A percentile compares a stretch with the other conserved stretches of the same genome.
Evolutionary conservation across 2,888 invertebrate species (phyloP).

Genomic region (Eilema griseolum): DNA sequence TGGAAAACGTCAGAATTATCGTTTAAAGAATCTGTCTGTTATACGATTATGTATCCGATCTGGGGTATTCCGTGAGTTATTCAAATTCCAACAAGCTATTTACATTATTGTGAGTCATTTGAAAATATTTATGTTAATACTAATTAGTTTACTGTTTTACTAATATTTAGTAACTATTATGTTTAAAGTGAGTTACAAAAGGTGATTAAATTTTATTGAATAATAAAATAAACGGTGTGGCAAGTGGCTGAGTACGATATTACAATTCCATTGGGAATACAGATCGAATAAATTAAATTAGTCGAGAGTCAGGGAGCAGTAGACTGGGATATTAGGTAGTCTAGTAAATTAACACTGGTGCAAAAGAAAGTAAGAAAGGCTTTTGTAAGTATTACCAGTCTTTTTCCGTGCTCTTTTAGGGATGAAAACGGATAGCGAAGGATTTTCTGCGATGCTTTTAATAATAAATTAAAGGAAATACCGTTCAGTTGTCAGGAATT

Average conservation of each 20-base stretch:
- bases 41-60: slow-evolving; percentile 10
- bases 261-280: slow-evolving; percentile 30
- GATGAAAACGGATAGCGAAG: slow-evolving; percentile 16
- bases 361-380: slow-evolving; percentile 26
- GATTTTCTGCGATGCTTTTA: slow-evolving; percentile 4
- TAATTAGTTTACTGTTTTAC: slow-evolving; percentile 3
- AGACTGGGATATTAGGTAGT: slow-evolving; percentile 24
- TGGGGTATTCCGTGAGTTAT: slow-evolving; percentile 16
- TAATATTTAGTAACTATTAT: background rate
- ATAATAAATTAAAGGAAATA: slow-evolving; percentile 21
- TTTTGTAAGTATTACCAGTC: slow-evolving; percentile 19
- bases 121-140: slow-evolving; percentile 18
- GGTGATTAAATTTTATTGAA: slow-evolving; percentile 1
- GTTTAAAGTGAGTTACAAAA: slow-evolving; percentile 3
- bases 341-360: slow-evolving; percentile 33
- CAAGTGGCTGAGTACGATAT: slow-evolving; percentile 4
- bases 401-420: slow-evolving; percentile 16
- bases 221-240: slow-evolving; percentile 5
- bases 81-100: slow-evolving; percentile 20
- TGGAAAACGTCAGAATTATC: slow-evolving; percentile 33
- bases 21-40: slow-evolving; percentile 15
- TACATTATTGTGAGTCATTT: slow-evolving; percentile 13
- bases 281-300: slow-evolving; percentile 38
- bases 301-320: slow-evolving; percentile 24
- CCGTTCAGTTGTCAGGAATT: background rate